Evolutionary conservation across 2,888 invertebrate species (phyloP), one percentile per base, ranked within the genome.

Genomic region (Acanthococcus lagerstroemiae): DNA sequence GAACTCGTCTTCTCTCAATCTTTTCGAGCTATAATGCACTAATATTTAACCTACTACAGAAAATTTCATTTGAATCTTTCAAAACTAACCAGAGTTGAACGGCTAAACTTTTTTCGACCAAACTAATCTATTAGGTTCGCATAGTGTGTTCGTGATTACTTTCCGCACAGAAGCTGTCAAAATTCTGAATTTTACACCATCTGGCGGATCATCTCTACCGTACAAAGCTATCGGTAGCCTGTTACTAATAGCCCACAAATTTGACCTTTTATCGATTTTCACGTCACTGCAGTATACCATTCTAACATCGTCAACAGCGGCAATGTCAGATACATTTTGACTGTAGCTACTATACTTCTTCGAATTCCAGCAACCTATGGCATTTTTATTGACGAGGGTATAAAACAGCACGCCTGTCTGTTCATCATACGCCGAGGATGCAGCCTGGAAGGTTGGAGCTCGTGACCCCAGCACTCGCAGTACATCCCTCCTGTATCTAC

Each of bases 361-460:
- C 0, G 84, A 83, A 71, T 86, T 86, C 89, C 90, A 90, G 74
- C 90, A 91, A 1, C 89, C 90, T 5, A 91, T 80, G 0, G 87
- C 86, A 72, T 90, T 90, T 73, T 85, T 86, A 74, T 89, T 89
- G 67, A 91, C 83, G 70, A 90, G 78, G 75, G 84, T 87, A 75
- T 84, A 90, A 67, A 89, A 80, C 76, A 89, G 84, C 1, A 90
- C 76, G 2, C 90, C 90, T 67, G 82, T 80, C 30, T 50, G 71
- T 61, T 68, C 69, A 58, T 72, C 71, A 70, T 71, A 70, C 19
- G 88, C 82, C 70, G 85, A 83, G 0, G 89, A 77, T 0, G 88
- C 88, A 0, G 72, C 65, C n/a, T 89, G 88, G 0, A 82, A 78
- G 67, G 84, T 80, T 0, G 81, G 79, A 1, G 85, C 87, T 45